Conservation (phyloP, 1,140 invertebrate genomes). For the Zaprionus davidi region DNA sequence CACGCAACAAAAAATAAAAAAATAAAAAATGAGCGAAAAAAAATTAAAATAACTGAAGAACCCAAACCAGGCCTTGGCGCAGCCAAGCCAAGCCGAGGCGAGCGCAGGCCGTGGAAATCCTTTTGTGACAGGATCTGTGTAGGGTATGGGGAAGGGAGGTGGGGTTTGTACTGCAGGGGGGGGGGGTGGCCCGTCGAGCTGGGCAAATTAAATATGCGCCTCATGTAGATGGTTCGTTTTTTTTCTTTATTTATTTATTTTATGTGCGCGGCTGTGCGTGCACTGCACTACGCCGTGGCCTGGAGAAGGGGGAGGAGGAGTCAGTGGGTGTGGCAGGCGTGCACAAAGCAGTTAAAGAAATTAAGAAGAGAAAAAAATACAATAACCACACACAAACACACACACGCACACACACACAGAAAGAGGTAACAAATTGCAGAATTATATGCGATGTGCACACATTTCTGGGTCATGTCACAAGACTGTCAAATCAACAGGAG, state of each 20-base stretch:
- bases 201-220: constrained; percentile 76
- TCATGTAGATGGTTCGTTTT: constrained; percentile 61
- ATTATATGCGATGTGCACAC: constrained; percentile 62
- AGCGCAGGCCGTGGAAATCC: constrained; percentile 67
- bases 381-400: neutral
- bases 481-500: neutral
- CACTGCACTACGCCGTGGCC: constrained; percentile 43
- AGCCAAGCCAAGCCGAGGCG: neutral
- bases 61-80: constrained; percentile 17
- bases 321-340: constrained; percentile 13
- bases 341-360: constrained; percentile 56
- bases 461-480: constrained; percentile 59
- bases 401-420: neutral
- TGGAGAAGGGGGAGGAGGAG: neutral
- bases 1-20: constrained; percentile 28
- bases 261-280: constrained; percentile 74
- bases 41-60: constrained; percentile 43
- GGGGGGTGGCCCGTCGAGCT: constrained; percentile 2
- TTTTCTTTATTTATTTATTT: constrained; percentile 72
- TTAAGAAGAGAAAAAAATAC: constrained; percentile 52
- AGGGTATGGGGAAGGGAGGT: neutral
- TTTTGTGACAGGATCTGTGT: constrained; percentile 59
- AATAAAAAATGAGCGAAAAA: constrained; percentile 21
- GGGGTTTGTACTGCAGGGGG: neutral
- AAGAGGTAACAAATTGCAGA: constrained; percentile 44